Evolutionary conservation across 2,888 invertebrate genomes (phyloP).

Genomic region (Shargacucullia verbasci): DNA sequence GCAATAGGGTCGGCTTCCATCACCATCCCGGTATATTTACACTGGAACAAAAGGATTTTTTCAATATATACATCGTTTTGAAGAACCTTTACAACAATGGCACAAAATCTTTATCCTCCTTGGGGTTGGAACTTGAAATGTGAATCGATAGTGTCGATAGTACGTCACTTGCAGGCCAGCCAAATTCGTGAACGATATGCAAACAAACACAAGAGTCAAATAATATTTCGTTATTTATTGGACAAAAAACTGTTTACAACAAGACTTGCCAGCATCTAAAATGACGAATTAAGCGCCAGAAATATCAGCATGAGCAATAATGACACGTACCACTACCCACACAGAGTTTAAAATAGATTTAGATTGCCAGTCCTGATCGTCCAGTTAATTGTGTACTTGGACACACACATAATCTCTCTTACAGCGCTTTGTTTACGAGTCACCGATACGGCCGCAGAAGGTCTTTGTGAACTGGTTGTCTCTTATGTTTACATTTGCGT

Average conservation of each 20-base stretch:
- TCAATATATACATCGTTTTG: constrained; percentile 12
- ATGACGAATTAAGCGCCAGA: constrained; percentile 71
- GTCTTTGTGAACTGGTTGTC: constrained; percentile 55
- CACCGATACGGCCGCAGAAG: constrained; percentile 35
- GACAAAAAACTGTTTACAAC: constrained; percentile 64
- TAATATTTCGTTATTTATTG: constrained; percentile 51
- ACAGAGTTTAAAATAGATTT: constrained; percentile 70
- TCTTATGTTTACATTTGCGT: constrained; percentile 49
- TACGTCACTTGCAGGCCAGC: constrained; percentile 37
- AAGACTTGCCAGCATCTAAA: constrained; percentile 67
- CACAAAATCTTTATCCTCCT: neutral
- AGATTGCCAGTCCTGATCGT: constrained; percentile 29
- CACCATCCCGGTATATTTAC: constrained; percentile 76
- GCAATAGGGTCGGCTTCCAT: constrained; percentile 84
- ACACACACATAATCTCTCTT: constrained; percentile 16
- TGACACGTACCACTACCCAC: constrained; percentile 73
- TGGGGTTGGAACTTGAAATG: constrained; percentile 19
- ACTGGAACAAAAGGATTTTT: constrained; percentile 69
- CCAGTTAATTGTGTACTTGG: constrained; percentile 37
- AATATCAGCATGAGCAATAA: constrained; percentile 67
- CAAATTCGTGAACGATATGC: constrained; percentile 58
- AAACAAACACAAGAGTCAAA: constrained; percentile 49
- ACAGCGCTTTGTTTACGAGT: constrained; percentile 32
- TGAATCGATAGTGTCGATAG: constrained; percentile 23
- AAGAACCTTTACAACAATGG: constrained; percentile 2